Conservation (phyloP, 1,140 invertebrate species). For the Rhopalosiphum padi region DNA sequence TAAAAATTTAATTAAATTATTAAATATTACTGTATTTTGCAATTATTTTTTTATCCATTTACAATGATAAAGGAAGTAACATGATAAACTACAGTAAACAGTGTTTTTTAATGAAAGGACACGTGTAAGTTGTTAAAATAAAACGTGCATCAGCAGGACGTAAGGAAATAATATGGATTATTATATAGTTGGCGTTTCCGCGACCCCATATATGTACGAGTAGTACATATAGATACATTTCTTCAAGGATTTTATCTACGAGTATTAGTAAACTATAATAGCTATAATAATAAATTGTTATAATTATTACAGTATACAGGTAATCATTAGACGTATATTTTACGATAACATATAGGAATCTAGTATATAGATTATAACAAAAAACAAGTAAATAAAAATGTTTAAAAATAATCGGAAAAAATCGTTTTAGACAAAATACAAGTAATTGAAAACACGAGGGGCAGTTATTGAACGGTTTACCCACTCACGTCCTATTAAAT, state of each 20-base stretch:
- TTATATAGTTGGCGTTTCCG: no score
- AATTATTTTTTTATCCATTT: not conserved
- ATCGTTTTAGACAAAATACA: not conserved
- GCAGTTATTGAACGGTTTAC: not conserved
- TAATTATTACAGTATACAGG: not conserved
- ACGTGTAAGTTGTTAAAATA: not conserved
- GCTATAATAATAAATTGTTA: not conserved
- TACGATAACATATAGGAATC: not conserved
- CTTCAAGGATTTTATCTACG: not conserved
- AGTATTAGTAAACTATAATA: not conserved
- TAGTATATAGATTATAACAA: not conserved
- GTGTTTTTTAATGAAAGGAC: not conserved
- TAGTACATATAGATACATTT: not conserved
- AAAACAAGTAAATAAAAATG: not conserved
- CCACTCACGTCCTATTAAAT: not conserved
- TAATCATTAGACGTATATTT: not conserved
- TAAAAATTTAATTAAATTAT: no score
- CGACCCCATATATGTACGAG: not conserved
- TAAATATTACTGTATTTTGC: not conserved
- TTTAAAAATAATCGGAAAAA: not conserved
- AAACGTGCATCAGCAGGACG: not conserved
- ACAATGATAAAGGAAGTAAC: not conserved
- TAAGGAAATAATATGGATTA: not conserved
- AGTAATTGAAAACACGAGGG: not conserved
- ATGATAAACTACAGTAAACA: not conserved